Percentiles rank a stretch among this genome's conserved stretches.
Conservation (phyloP, 2,113 vertebrate species). For the Heloderma charlesbogerti region DNA sequence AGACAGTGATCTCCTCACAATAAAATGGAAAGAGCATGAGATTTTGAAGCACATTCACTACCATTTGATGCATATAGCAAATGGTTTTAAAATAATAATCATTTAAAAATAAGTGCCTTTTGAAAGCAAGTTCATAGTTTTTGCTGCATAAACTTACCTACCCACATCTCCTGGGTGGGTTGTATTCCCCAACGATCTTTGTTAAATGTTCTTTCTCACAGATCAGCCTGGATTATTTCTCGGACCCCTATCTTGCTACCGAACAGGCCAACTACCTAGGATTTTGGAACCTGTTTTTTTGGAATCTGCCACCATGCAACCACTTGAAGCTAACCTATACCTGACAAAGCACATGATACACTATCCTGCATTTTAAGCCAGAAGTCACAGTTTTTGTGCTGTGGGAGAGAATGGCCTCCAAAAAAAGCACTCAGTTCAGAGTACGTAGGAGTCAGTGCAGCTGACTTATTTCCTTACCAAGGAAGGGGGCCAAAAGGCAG, state of each 20-base stretch:
- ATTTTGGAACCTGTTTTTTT: background rate
- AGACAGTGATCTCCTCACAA: background rate
- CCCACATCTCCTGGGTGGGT: background rate
- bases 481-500: conserved; percentile 48
- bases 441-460: background rate
- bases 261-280: background rate
- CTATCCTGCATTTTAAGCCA: background rate
- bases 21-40: background rate
- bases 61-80: background rate
- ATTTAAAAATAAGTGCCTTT: background rate
- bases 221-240: background rate
- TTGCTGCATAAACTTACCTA: background rate
- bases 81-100: background rate
- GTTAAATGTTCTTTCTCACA: background rate
- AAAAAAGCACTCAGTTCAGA: background rate
- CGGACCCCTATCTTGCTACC: background rate
- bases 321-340: background rate
- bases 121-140: background rate
- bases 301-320: background rate
- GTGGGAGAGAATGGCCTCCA: background rate
- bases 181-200: background rate
- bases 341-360: background rate
- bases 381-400: background rate
- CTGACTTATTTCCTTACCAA: conserved; percentile 35
- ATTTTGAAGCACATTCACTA: background rate